Conservation (phyloP, 1,140 invertebrate genomes). For the Odontomachus brunneus region DNA sequence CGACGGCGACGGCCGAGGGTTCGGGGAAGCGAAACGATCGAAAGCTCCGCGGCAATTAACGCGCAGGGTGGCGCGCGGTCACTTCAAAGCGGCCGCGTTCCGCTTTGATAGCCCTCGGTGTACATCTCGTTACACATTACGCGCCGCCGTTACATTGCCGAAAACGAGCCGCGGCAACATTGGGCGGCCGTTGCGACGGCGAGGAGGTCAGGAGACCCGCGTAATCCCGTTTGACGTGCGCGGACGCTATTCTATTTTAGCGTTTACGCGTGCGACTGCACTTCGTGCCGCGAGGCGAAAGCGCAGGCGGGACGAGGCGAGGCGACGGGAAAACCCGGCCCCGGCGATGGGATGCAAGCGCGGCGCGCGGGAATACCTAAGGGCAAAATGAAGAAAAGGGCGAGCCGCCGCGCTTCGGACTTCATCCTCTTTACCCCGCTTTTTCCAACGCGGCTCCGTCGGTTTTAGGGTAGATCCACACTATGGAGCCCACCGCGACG, state of each 20-base stretch:
- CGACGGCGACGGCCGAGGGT: constrained; percentile 17
- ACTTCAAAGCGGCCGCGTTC: constrained; percentile 54
- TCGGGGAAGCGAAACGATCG: constrained; percentile 44
- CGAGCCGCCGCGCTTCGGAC: neutral
- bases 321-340: constrained; percentile 11
- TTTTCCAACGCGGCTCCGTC: neutral
- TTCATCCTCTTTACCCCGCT: neutral
- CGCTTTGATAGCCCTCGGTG: constrained; percentile 6
- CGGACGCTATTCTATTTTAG: constrained; percentile 82
- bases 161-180: constrained; percentile 46
- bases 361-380: constrained; percentile 70
- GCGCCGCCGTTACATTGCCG: neutral
- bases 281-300: constrained; percentile 69
- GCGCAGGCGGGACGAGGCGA: neutral
- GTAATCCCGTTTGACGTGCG: constrained; percentile 77
- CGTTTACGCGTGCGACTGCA: constrained; percentile 76
- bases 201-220: constrained; percentile 61
- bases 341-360: constrained; percentile 47
- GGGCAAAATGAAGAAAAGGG: constrained; percentile 77
- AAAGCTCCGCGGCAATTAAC: constrained; percentile 55
- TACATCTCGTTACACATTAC: neutral
- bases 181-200: too few relatives aligned
- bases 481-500: too few relatives aligned
- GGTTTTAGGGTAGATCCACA: constrained; percentile 20
- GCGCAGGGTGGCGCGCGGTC: constrained; percentile 7